phyloP scores from a whole-genome alignment of 2,797 vertebrate genomes.

The Petrocephalus schoutedeni region DNA sequence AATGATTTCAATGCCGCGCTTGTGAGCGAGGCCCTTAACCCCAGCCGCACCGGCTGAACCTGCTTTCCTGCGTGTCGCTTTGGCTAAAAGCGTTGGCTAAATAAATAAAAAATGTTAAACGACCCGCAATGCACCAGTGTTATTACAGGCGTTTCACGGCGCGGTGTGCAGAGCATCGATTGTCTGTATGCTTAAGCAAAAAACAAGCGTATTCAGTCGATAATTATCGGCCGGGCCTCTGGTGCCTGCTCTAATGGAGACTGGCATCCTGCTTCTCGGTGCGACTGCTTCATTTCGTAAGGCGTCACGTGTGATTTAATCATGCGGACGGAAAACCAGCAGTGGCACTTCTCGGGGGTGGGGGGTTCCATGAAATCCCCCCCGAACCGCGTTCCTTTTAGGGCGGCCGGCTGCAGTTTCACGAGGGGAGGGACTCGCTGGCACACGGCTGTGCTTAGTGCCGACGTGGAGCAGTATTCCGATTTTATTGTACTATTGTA shows the following conservation, averaged over 20 bases:
- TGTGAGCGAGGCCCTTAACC: neutral
- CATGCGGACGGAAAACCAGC: neutral
- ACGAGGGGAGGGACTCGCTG: neutral
- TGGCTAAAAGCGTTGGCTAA: neutral
- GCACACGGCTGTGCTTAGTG: neutral
- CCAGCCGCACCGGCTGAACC: neutral
- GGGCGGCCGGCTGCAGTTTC: neutral
- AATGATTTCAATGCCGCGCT: neutral
- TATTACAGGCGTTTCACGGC: neutral
- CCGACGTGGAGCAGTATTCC: too few species aligned
- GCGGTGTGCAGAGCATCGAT: conserved; percentile 13
- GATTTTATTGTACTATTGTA: too few species aligned
- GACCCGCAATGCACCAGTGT: neutral
- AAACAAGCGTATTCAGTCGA: conserved; percentile 45
- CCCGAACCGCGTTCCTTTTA: neutral
- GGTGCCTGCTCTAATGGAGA: conserved; percentile 53
- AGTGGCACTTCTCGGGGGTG: conserved; percentile 11
- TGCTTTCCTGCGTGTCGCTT: neutral
- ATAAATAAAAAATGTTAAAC: neutral
- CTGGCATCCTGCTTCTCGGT: conserved; percentile 49
- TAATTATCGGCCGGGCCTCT: conserved; percentile 62
- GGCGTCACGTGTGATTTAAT: neutral
- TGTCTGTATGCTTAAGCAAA: conserved; percentile 17
- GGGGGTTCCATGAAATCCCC: neutral
- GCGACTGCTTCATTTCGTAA: conserved; percentile 29